Evolutionary conservation across 2,888 invertebrate species (phyloP), one percentile per base, ranked within the genome.

Genomic region (Apamea monoglypha): DNA sequence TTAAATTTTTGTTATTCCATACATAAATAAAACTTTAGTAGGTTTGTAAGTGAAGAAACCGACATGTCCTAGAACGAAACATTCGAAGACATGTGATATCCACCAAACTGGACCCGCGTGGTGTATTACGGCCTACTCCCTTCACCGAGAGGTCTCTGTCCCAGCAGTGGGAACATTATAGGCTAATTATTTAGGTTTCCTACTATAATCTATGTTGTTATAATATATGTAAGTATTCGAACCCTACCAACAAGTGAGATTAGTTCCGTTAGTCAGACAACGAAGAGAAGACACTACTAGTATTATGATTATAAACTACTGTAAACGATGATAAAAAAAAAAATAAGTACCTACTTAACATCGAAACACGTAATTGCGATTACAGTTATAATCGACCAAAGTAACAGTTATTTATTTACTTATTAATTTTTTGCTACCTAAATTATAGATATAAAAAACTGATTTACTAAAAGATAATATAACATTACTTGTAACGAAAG

Each of bases 361-460:
- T 21, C 21, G n/a, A 53, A 1, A 36, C 64, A 29, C 18, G 14
- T 82, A 56, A 78, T 82, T 74, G 32, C 25, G 67, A 47, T 78
- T 82, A 84, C 86, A 67, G 86, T 84, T 84, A 86, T 77, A 86
- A 74, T 84, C 36, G 36, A n/a, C 8, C 21, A 61, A 36, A 40
- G 61, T 67, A 71, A 69, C 84, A 66, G 83, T 82, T 66, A 47
- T 40, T 66, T 71, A 74, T 71, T 40, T 66, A 36, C 50, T 53
- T 74, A 61, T 63, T 1, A 1, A 1, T 53, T 82, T 74, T 86
- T 82, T 82, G 67, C 59, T 47, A 77, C 36, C 1, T 59, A 61
- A 67, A 85, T 72, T 16, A n/a, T 64, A 25, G 21, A 25, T 67
- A 53, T 29, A 71, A 78, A 78, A 66, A 47, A 47, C 14, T 47